These are phyloP conservation scores for Drosophila repletoides DNA, from an alignment of 1,140 invertebrate species.

Conservation along the genomic window DNA sequence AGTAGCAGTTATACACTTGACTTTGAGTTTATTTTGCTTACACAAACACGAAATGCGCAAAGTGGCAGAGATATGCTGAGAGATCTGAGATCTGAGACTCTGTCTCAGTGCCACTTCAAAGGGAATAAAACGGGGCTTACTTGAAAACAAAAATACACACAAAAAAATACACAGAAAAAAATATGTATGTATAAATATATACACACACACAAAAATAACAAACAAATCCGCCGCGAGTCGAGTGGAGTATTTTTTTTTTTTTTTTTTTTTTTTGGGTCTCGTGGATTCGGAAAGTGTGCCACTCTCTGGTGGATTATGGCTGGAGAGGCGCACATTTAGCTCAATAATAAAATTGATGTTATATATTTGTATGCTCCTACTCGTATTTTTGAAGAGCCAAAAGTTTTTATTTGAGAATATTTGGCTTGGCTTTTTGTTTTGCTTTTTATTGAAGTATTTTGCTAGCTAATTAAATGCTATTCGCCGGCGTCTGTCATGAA, in stretches of 20 bases:
- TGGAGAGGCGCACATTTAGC: slow-evolving; percentile 31
- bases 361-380: slow-evolving; percentile 22
- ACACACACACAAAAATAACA: slow-evolving; percentile 30
- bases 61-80: slow-evolving; percentile 10
- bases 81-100: not conserved
- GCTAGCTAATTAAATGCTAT: slow-evolving; percentile 67
- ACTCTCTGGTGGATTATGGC: slow-evolving; percentile 34
- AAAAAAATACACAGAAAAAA: slow-evolving; percentile 37
- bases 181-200: not conserved
- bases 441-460: slow-evolving; percentile 35
- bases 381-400: slow-evolving; percentile 4
- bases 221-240: slow-evolving; percentile 39
- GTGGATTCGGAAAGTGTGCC: slow-evolving; percentile 40
- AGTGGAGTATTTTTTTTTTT: slow-evolving; percentile 36
- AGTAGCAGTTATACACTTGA: slow-evolving; percentile 52
- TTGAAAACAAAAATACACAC: slow-evolving; percentile 43
- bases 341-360: slow-evolving; percentile 72
- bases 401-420: slow-evolving; percentile 21
- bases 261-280: slow-evolving; percentile 2
- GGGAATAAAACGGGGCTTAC: slow-evolving; percentile 63
- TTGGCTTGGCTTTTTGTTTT: not conserved
- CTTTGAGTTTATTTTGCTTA: slow-evolving; percentile 46
- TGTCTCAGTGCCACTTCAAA: slow-evolving; percentile 59
- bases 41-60: slow-evolving; percentile 20
- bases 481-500: slow-evolving; percentile 44